Base-by-base conservation (phyloP, 1,140 invertebrate genomes). In the Aporrectodea caliginosa region DNA sequence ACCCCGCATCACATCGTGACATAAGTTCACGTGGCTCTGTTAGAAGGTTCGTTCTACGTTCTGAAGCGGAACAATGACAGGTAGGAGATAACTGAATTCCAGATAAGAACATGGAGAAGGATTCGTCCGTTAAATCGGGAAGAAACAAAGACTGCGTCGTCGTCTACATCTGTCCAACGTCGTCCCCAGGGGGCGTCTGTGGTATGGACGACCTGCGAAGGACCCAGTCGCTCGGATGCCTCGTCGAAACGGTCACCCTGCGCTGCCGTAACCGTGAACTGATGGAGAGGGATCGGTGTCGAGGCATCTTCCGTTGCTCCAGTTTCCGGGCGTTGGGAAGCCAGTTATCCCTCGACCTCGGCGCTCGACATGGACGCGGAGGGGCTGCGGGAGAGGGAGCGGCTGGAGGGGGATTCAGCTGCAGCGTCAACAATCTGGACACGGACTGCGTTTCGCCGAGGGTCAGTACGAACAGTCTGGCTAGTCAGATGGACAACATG, bases 381-480 rank as follows among this genome's bases (percentile, higher is more conserved):
- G 43, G 43, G 22, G 43, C 6, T 12, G 43, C 43, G 43, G 43
- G 43, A 6, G 43, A 22, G 6, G 43, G 43, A 6, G 75, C 29
- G 29, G 34, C 33, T 35, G 29, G 43, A n/a, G 35, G 29, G 43
- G 75, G 35, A 2, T 1, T 22, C 75, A 22, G 14, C 31, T 34
- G 77, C 1, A 78, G 77, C 69, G 68, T 58, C 14, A 78, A 69
- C 32, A 29, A 78, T 33, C 34, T 78, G 2, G 77, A 78, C 22
- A 78, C 77, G 29, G 69, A 78, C 69, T 78, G 58, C 27, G 69
- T 78, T n/a, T 78, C 77, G 27, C 77, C 77, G n/a, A 30, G 77
- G 16, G 77, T 78, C 29, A 78, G 77, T 33, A 43, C 77, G 1
- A 71, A 78, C 77, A 78, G 69, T 33, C 69, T 78, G 77, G 69